phyloP scores from a whole-genome alignment of 2,888 invertebrate genomes.

The Synergus gifuensis region DNA sequence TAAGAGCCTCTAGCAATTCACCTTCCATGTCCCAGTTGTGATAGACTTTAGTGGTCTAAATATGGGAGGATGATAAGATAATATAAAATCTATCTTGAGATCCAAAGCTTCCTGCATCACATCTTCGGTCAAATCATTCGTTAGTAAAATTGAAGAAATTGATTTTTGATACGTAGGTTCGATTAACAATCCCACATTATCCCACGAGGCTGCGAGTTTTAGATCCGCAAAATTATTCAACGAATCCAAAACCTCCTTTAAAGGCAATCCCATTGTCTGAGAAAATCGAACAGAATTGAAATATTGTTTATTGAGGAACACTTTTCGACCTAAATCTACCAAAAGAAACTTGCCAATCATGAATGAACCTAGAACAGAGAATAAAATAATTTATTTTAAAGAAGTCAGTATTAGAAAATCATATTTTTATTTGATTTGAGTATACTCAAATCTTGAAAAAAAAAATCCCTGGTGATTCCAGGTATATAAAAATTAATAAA shows the following conservation, averaged over 20 bases:
- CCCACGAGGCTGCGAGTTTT: slow-evolving; percentile 91
- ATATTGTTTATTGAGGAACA: neutral
- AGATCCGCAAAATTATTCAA: slow-evolving; percentile 86
- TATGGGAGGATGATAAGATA: slow-evolving; percentile 98
- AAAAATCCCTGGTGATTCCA: no score
- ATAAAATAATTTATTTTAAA: neutral
- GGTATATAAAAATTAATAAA: no score
- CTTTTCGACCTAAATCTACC: slow-evolving; percentile 31
- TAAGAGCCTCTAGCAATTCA: slow-evolving; percentile 71
- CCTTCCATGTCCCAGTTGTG: slow-evolving; percentile 83
- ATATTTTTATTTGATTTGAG: neutral
- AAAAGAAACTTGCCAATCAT: slow-evolving; percentile 44
- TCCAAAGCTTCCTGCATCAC: slow-evolving; percentile 90
- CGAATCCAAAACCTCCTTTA: slow-evolving; percentile 80
- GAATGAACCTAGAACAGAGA: slow-evolving; percentile 27
- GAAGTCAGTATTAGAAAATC: neutral
- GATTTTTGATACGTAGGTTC: slow-evolving; percentile 83
- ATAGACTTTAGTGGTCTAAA: slow-evolving; percentile 91
- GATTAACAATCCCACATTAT: slow-evolving; percentile 95
- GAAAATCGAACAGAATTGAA: slow-evolving; percentile 34
- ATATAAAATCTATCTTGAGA: slow-evolving; percentile 86
- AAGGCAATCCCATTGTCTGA: slow-evolving; percentile 74
- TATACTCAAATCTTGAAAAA: neutral
- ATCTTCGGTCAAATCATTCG: slow-evolving; percentile 94
- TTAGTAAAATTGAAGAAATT: slow-evolving; percentile 86